Evolutionary conservation across 2,797 vertebrate species (phyloP).

Genomic region (Alcedo quadribrachys): DNA sequence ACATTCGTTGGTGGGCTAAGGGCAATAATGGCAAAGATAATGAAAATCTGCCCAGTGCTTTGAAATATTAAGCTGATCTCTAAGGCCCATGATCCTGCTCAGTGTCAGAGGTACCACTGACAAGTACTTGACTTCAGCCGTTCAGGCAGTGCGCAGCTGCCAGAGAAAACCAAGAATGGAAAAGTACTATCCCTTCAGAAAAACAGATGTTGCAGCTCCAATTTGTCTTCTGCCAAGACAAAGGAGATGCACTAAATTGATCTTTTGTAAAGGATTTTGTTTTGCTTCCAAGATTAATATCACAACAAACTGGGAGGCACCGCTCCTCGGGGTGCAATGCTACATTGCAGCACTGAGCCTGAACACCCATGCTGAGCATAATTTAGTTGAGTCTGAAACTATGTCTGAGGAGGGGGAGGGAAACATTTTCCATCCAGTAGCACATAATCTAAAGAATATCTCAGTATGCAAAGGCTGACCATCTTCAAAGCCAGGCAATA

Average conservation of each 20-base stretch:
- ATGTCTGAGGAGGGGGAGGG: background rate
- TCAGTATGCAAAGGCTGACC: background rate
- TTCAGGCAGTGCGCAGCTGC: background rate
- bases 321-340: conserved; percentile 22
- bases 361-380: conserved; percentile 38
- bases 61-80: conserved; percentile 50
- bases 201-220: conserved; percentile 67
- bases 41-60: conserved; percentile 47
- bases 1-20: background rate
- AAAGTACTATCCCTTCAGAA: conserved; percentile 58
- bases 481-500: background rate
- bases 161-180: conserved; percentile 64
- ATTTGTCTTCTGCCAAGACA: conserved; percentile 66
- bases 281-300: conserved; percentile 67
- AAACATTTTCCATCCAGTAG: conserved; percentile 31
- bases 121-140: conserved; percentile 53
- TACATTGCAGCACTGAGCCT: conserved; percentile 13
- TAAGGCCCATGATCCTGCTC: conserved; percentile 27
- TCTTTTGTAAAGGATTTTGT: conserved; percentile 60
- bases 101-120: conserved; percentile 58
- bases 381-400: conserved; percentile 34
- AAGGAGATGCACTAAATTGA: conserved; percentile 65
- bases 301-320: conserved; percentile 63
- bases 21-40: conserved; percentile 43
- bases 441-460: background rate